These are phyloP conservation scores for Synergus laeviventris DNA, from an alignment of 2,888 invertebrate genomes.

Conservation along the genomic window DNA sequence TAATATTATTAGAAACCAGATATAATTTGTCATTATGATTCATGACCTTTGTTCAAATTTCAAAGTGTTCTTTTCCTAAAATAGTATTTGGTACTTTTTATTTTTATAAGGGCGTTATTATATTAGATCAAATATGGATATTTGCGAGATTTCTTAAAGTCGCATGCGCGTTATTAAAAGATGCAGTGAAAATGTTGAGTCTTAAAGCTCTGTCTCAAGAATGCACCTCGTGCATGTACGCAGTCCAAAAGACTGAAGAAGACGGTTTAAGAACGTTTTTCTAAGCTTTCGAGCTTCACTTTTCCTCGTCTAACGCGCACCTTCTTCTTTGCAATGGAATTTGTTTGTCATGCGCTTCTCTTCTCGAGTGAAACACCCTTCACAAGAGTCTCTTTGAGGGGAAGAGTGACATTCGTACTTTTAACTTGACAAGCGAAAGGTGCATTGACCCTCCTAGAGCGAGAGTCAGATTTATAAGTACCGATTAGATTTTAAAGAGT, in stretches of 20 bases:
- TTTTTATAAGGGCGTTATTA: too few species aligned
- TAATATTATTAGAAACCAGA: too few species aligned
- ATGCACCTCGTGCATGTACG: not conserved
- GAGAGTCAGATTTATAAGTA: constrained; percentile 60
- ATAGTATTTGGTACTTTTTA: too few species aligned
- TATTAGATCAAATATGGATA: too few species aligned
- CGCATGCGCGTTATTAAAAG: not conserved
- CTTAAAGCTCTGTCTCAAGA: not conserved
- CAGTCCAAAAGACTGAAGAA: constrained; percentile 48
- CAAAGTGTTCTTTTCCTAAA: too few species aligned
- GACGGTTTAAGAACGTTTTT: constrained; percentile 57
- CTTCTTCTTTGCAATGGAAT: constrained; percentile 27
- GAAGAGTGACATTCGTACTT: constrained; percentile 47
- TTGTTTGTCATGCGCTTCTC: constrained; percentile 65
- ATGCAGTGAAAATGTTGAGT: not conserved
- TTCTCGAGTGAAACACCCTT: constrained; percentile 53
- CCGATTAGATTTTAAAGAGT: constrained; percentile 47
- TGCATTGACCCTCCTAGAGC: not conserved
- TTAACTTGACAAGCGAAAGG: not conserved
- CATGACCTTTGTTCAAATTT: too few species aligned
- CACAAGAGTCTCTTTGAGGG: constrained; percentile 59
- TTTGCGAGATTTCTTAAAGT: too few species aligned
- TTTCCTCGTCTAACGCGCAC: not conserved
- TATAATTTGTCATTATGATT: too few species aligned
- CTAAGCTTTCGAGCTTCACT: constrained; percentile 53